Evolutionary conservation across 2,113 vertebrate species (phyloP).

Genomic region (Ardeotis arabs): DNA sequence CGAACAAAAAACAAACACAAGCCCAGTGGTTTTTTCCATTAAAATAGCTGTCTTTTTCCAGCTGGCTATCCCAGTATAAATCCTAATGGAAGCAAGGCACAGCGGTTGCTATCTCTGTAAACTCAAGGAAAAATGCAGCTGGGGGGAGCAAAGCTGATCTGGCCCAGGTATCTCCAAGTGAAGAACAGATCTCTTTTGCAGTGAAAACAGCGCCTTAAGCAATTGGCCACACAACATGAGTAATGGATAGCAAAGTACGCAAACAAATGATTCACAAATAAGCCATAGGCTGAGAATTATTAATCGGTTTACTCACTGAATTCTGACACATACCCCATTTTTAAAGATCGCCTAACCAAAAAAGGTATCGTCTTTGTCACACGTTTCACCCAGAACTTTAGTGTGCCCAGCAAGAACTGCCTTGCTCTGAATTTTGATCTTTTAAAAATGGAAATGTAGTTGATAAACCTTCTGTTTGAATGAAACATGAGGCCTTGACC

Average conservation of each 20-base stretch:
- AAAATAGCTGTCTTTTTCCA: slow-evolving; percentile 30
- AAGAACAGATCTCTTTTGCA: not conserved
- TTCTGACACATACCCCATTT: not conserved
- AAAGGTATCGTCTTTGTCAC: not conserved
- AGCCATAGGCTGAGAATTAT: not conserved
- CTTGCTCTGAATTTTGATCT: not conserved
- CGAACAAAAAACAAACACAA: slow-evolving; percentile 46
- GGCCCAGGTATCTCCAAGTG: not conserved
- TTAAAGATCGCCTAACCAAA: slow-evolving; percentile 4
- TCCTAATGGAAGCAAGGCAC: not conserved
- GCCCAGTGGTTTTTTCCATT: slow-evolving; percentile 42
- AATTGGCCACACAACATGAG: not conserved
- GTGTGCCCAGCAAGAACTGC: not conserved
- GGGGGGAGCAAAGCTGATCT: not conserved
- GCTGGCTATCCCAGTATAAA: not conserved
- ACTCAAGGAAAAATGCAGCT: not conserved
- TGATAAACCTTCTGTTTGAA: not conserved
- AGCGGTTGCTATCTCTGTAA: not conserved
- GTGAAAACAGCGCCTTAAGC: not conserved
- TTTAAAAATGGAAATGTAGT: not conserved
- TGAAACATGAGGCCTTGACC: not conserved
- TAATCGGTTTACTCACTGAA: not conserved
- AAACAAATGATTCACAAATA: slow-evolving; percentile 26
- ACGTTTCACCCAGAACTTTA: not conserved
- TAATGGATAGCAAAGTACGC: not conserved